Percentiles rank a stretch among this genome's conserved stretches.
phyloP scores from a whole-genome alignment of 1,140 invertebrate species.

The Cherax destructor region DNA sequence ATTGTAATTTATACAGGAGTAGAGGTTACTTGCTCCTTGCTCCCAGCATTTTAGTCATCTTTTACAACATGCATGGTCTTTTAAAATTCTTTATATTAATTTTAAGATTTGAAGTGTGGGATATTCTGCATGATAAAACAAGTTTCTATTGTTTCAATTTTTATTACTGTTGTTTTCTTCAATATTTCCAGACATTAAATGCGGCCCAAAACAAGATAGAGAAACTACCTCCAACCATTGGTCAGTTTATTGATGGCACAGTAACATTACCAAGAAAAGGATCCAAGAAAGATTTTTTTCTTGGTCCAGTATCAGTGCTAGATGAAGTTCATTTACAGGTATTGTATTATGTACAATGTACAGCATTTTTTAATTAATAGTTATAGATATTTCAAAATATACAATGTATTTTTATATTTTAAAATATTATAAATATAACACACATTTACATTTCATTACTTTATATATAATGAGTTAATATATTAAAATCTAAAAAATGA shows the following conservation, averaged over 20 bases:
- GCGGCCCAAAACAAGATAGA: constrained; percentile 91
- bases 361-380: no score
- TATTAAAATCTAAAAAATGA: not conserved
- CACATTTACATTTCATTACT: not conserved
- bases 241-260: constrained; percentile 68
- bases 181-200: constrained; percentile 84
- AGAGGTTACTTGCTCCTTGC: no score
- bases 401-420: no score
- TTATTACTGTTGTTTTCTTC: not conserved
- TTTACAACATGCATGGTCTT: no score
- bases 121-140: no score
- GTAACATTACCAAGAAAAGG: constrained; percentile 66
- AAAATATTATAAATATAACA: no score
- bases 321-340: constrained; percentile 88
- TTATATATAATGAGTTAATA: not conserved
- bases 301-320: constrained; percentile 78
- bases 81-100: no score
- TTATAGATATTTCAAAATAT: no score
- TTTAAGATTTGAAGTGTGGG: no score
- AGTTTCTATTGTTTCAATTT: not conserved
- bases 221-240: constrained; percentile 70
- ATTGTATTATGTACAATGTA: not conserved
- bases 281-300: constrained; percentile 50
- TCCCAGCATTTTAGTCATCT: no score
- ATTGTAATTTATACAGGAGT: no score